Percentiles rank a stretch among this genome's conserved stretches.
phyloP scores from a whole-genome alignment of 1,140 invertebrate genomes.

The Diuraphis noxia region DNA sequence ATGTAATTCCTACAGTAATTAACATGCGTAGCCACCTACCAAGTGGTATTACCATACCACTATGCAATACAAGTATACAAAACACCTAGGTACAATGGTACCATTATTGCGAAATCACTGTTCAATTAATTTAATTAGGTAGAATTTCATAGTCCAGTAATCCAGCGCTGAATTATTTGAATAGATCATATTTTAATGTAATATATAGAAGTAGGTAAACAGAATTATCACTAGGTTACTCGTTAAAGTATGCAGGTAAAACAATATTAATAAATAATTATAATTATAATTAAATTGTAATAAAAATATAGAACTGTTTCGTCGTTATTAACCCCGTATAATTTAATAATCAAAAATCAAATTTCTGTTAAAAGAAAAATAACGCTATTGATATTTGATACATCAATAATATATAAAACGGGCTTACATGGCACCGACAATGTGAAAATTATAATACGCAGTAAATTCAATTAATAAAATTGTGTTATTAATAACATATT shows the following conservation, averaged over 20 bases:
- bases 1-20: background rate
- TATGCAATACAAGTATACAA: background rate
- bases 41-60: background rate
- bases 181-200: background rate
- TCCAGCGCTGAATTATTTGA: background rate
- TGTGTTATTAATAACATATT: constrained; percentile 1
- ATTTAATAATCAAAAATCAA: background rate
- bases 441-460: background rate
- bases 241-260: too few relatives aligned
- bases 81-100: background rate
- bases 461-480: background rate
- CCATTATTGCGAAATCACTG: background rate
- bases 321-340: background rate
- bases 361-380: background rate
- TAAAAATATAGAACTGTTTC: background rate
- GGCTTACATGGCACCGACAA: background rate
- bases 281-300: too few relatives aligned
- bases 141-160: background rate
- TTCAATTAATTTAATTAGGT: background rate
- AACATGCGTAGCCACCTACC: background rate
- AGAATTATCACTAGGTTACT: too few relatives aligned
- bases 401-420: background rate
- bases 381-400: background rate
- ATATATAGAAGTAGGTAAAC: background rate
- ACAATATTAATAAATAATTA: too few relatives aligned